Conservation (phyloP, 1,140 invertebrate genomes). For the Plutomurus gul region DNA sequence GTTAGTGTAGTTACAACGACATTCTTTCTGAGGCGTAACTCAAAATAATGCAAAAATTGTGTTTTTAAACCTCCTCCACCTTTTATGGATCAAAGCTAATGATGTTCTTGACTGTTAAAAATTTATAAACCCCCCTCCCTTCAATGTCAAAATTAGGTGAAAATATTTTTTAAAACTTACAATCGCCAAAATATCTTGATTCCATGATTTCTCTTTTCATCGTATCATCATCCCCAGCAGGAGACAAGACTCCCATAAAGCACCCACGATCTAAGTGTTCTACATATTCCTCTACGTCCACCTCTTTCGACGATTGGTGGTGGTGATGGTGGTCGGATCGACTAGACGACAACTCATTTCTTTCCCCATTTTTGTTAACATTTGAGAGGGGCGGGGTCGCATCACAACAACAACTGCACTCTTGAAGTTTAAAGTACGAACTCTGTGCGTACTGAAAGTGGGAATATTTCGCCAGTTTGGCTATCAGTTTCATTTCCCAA, state of each 20-base stretch:
- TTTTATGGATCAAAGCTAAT: no score
- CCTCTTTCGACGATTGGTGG: neutral
- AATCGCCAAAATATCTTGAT: neutral
- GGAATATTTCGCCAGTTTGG: constrained; percentile 40
- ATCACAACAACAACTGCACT: constrained; percentile 38
- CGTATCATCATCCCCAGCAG: neutral
- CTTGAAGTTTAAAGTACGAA: constrained; percentile 34
- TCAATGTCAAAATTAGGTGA: no score
- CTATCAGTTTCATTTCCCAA: constrained; percentile 37
- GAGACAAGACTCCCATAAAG: neutral
- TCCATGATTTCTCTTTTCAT: neutral
- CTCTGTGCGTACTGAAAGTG: constrained; percentile 41
- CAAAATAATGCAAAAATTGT: no score
- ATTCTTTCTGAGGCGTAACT: no score
- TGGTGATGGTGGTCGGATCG: no score
- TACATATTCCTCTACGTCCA: neutral
- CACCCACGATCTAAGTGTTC: neutral
- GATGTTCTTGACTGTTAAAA: no score
- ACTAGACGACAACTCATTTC: no score
- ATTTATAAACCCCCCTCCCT: no score
- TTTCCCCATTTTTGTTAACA: neutral
- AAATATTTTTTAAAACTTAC: neutral
- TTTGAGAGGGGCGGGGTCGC: no score
- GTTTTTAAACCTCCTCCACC: no score
- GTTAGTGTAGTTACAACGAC: no score